Evolutionary conservation across 1,140 invertebrate genomes (phyloP), one percentile per base, ranked within the genome.

Genomic region (Solenopsis invicta): DNA sequence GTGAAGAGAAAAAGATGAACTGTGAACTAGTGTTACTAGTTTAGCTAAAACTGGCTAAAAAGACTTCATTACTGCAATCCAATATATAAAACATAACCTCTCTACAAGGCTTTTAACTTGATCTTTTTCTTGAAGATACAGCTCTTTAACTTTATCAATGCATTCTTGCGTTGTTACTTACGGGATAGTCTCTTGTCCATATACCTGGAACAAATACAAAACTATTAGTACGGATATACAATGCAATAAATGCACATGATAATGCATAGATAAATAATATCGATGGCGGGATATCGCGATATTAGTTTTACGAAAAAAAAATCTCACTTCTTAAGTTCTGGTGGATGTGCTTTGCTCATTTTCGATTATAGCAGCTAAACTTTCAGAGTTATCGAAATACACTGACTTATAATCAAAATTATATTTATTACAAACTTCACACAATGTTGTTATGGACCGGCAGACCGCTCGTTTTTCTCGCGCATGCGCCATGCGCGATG

Each of bases 291-390:
- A 59, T 29, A 54, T 48, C 48, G 29, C 52, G 29, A 74, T 9
- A 64, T 34, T 2, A 34, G 62, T 16, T 24, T 71, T 41, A 41
- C 4, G 41, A 64, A 41, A 34, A 59, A 62, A 50, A 69, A 18
- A 67, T 96, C 96, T 96, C 2, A 98, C 97, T 98, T 98, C 96
- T 98, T 98, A 62, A 98, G 96, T 94, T 98, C 98, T 94, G 98
- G 98, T 56, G 98, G 98, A 96, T 98, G 98, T 90, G 98, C 98
- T 95, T 98, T 98, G 88, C 97, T 98, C 98, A 98, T 98, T 93
- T 90, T 88, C 12, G 5, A 6, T 34, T 56, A 72, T 24, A 8
- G 34, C 0, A 24, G n/a, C 13, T 29, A n/a, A 37, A 62, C 59
- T 0, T 9, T 37, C 18, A n/a, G 29, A n/a, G 29, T 50, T 50